A percentile compares a stretch with the other conserved stretches of the same genome.
Evolutionary conservation across 2,113 vertebrate genomes (phyloP).

Genomic region (Scatophagus argus): DNA sequence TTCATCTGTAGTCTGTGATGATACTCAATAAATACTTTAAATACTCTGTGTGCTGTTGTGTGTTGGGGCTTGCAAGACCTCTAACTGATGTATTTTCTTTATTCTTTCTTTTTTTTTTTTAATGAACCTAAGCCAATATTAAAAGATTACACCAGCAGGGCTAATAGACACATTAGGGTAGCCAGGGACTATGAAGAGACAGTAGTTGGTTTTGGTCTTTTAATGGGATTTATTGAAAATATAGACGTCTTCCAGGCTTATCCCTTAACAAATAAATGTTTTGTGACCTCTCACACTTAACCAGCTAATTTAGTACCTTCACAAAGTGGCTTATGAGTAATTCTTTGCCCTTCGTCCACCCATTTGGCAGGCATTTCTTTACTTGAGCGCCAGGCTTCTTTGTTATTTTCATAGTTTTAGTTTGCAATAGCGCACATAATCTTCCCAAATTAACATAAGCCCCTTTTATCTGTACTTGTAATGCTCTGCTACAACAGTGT

Average conservation of each 20-base stretch:
- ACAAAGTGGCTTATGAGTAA: background rate
- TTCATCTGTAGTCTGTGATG: conserved; percentile 58
- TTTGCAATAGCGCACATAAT: background rate
- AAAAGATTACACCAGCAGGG: too few relatives aligned
- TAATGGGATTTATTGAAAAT: too few relatives aligned
- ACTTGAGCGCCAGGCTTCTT: background rate
- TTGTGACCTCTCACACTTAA: background rate
- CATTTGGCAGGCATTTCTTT: too few relatives aligned
- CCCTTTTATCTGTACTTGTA: background rate
- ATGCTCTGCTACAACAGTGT: background rate
- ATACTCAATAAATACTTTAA: conserved; percentile 76
- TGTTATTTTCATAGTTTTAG: background rate
- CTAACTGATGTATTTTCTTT: too few relatives aligned
- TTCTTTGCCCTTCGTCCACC: background rate
- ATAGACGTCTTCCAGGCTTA: background rate
- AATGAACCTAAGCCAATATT: too few relatives aligned
- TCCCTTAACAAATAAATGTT: background rate
- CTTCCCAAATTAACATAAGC: conserved; percentile 11
- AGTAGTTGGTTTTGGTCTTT: too few relatives aligned
- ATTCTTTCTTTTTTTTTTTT: too few relatives aligned
- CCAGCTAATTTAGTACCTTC: background rate
- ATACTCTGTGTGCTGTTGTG: background rate
- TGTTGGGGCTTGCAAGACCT: background rate
- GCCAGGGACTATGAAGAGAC: too few relatives aligned
- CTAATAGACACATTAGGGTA: too few relatives aligned